Percentiles rank a stretch among this genome's conserved stretches.
Conservation (phyloP, 1,140 invertebrate species). For the Lepidostoma basale region DNA sequence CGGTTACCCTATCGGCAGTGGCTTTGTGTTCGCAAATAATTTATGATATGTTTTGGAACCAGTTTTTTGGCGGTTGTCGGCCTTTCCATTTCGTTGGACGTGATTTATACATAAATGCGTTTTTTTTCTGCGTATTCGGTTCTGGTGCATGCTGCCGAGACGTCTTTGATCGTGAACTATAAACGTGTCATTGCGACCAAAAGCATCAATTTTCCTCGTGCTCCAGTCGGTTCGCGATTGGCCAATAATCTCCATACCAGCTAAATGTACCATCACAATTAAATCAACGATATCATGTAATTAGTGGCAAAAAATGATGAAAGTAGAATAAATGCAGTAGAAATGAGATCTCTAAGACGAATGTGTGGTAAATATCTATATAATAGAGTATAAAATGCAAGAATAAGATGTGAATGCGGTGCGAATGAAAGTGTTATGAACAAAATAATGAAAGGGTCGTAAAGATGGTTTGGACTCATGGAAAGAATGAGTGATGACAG, state of each 20-base stretch:
- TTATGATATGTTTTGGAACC: conserved; percentile 15
- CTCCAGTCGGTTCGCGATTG: neutral
- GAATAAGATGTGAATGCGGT: neutral
- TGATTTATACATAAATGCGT: conserved; percentile 11
- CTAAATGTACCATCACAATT: too few species aligned
- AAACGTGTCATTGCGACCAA: neutral
- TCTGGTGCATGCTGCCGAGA: neutral
- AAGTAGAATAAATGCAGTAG: neutral
- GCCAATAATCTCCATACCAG: too few species aligned
- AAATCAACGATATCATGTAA: too few species aligned
- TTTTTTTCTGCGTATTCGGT: conserved; percentile 13
- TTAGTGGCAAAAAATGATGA: neutral
- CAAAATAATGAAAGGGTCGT: too few species aligned
- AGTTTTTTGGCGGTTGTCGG: conserved; percentile 17
- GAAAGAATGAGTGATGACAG: too few species aligned
- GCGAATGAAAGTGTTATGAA: too few species aligned
- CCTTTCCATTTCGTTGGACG: conserved; percentile 9
- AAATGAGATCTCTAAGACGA: neutral
- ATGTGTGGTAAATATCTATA: neutral
- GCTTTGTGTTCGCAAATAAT: conserved; percentile 1
- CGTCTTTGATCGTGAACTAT: conserved; percentile 10
- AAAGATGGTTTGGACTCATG: too few species aligned
- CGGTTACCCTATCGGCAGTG: neutral
- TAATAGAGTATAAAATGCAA: neutral
- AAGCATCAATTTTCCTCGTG: neutral